These are phyloP conservation scores for Regulus satrapa DNA, from an alignment of 2,113 vertebrate species.

Conservation along the genomic window DNA sequence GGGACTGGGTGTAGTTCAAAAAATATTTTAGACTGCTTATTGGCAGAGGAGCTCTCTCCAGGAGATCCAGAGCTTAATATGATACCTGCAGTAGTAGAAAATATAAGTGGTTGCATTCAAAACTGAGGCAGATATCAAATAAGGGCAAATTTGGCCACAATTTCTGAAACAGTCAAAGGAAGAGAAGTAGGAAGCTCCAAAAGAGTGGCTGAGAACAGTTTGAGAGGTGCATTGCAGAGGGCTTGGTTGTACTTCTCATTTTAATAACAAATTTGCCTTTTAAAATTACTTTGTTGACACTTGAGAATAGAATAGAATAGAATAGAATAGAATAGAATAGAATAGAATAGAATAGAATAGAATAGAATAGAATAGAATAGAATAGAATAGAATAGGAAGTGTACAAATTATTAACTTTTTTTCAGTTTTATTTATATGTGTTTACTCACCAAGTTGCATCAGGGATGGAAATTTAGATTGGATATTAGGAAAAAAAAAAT, in stretches of 20 bases:
- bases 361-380: too few species aligned
- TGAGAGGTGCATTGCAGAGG: background rate
- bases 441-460: background rate
- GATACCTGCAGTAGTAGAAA: background rate
- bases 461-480: too few species aligned
- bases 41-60: background rate
- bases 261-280: background rate
- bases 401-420: background rate
- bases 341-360: too few species aligned
- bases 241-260: background rate
- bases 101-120: background rate
- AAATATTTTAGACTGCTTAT: background rate
- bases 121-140: background rate
- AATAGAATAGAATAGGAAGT: too few species aligned
- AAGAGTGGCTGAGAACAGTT: background rate
- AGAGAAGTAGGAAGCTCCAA: background rate
- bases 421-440: background rate
- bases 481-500: background rate
- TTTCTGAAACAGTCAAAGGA: background rate
- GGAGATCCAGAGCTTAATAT: background rate
- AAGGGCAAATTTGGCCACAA: background rate
- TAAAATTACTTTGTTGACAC: background rate
- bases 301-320: too few species aligned
- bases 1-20: too few species aligned
- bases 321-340: too few species aligned